Evolutionary conservation across 2,113 vertebrate genomes (phyloP).

Genomic region (Etheostoma cragini): DNA sequence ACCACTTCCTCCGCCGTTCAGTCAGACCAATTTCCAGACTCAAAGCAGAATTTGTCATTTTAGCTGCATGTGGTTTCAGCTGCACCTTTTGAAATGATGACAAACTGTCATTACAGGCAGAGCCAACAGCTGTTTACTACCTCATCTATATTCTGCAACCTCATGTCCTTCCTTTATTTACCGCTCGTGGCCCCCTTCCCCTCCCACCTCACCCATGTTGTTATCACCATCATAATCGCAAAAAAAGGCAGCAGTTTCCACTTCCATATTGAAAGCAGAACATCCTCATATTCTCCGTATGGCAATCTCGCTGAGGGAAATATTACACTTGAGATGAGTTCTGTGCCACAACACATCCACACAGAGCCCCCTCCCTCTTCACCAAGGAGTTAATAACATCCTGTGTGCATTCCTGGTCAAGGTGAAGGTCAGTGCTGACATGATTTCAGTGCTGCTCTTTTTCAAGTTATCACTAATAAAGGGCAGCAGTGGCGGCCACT

Average conservation of each 20-base stretch:
- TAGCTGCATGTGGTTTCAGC: slow-evolving; percentile 35
- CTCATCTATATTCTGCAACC: slow-evolving; percentile 51
- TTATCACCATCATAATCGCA: slow-evolving; percentile 13
- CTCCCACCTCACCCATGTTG: not conserved
- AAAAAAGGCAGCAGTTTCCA: slow-evolving; percentile 23
- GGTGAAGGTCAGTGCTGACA: slow-evolving; percentile 67
- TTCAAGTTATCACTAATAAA: slow-evolving; percentile 63
- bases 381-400: slow-evolving; percentile 62
- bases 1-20: slow-evolving; percentile 2
- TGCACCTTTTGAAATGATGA: slow-evolving; percentile 42
- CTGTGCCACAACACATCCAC: slow-evolving; percentile 8
- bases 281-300: slow-evolving; percentile 18
- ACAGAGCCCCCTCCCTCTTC: slow-evolving; percentile 13
- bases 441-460: slow-evolving; percentile 58
- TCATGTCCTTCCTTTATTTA: slow-evolving; percentile 39
- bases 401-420: slow-evolving; percentile 37
- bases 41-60: slow-evolving; percentile 42
- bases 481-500: slow-evolving; percentile 30
- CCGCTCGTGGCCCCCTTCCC: slow-evolving; percentile 24
- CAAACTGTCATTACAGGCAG: slow-evolving; percentile 32
- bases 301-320: slow-evolving; percentile 29
- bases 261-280: slow-evolving; percentile 24
- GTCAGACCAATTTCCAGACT: slow-evolving; percentile 32
- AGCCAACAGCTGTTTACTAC: slow-evolving; percentile 44
- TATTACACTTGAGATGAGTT: slow-evolving; percentile 41